These are phyloP conservation scores for Diloba caeruleocephala DNA, from an alignment of 2,888 invertebrate genomes.

Conservation along the genomic window DNA sequence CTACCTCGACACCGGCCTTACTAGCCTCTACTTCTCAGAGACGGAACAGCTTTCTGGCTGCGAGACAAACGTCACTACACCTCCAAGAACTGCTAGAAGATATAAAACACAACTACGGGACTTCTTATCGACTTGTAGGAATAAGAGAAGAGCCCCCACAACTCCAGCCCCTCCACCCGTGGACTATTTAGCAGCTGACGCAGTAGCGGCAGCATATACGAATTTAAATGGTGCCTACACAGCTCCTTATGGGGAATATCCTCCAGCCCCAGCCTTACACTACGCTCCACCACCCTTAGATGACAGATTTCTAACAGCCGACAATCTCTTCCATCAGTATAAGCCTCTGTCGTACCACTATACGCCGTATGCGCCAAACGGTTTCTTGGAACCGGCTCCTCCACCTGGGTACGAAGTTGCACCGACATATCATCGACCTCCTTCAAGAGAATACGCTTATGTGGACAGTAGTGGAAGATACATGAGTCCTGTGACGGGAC, in stretches of 20 bases:
- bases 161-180: conserved; percentile 91
- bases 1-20: conserved; percentile 97
- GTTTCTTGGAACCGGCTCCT: conserved; percentile 94
- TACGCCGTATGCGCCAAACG: conserved; percentile 93
- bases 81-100: conserved; percentile 95
- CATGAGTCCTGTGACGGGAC: conserved; percentile 90
- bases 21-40: conserved; percentile 97
- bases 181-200: conserved; percentile 91
- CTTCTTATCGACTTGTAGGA: conserved; percentile 97
- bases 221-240: conserved; percentile 94
- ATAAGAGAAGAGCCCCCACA: conserved; percentile 91
- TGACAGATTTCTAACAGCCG: conserved; percentile 93
- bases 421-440: conserved; percentile 91
- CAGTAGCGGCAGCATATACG: conserved; percentile 94
- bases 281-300: conserved; percentile 91
- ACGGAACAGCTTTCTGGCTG: conserved; percentile 92
- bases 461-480: conserved; percentile 89
- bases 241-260: conserved; percentile 93
- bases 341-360: conserved; percentile 95
- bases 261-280: conserved; percentile 91
- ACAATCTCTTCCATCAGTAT: conserved; percentile 97
- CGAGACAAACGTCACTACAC: conserved; percentile 90
- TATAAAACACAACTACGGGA: conserved; percentile 98
- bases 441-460: conserved; percentile 89
- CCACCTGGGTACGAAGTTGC: conserved; percentile 89